Evolutionary conservation across 2,888 invertebrate species (phyloP).

Genomic region (Cerceris ruficornis): DNA sequence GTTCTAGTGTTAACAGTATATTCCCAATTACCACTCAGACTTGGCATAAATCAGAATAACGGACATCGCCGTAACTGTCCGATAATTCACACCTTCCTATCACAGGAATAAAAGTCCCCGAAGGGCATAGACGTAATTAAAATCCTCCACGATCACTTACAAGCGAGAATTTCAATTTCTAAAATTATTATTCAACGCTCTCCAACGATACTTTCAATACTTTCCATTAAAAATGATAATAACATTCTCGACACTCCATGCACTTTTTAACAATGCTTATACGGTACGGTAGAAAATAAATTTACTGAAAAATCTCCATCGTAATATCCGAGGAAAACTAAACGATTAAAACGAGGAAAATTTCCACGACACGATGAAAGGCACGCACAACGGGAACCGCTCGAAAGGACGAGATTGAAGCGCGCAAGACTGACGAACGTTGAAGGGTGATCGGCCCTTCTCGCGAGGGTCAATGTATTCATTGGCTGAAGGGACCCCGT

Average conservation of each 20-base stretch:
- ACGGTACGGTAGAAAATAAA: too few species aligned
- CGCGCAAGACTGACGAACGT: conserved; percentile 20
- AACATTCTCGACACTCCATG: too few species aligned
- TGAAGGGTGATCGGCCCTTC: conserved; percentile 51
- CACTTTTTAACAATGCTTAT: too few species aligned
- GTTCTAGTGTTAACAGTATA: conserved; percentile 36
- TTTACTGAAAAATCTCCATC: too few species aligned
- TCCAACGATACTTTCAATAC: too few species aligned
- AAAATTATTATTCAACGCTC: conserved; percentile 11
- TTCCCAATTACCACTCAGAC: conserved; percentile 52
- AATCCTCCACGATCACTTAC: conserved; percentile 51
- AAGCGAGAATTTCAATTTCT: conserved; percentile 6
- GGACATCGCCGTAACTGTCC: conserved; percentile 60
- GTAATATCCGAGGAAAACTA: neutral
- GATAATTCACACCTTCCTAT: conserved; percentile 58
- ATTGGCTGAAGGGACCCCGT: conserved; percentile 70
- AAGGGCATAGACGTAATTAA: conserved; percentile 57
- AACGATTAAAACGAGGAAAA: neutral
- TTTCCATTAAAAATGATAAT: too few species aligned
- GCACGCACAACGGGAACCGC: conserved; percentile 9
- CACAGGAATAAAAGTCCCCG: conserved; percentile 27
- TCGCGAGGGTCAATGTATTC: conserved; percentile 73
- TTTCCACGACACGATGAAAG: neutral
- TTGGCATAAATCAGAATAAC: conserved; percentile 65
- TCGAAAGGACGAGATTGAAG: conserved; percentile 36